Evolutionary conservation across 2,888 invertebrate species (phyloP), one percentile per base, ranked within the genome.

Genomic region (Linnaemya vulpina): DNA sequence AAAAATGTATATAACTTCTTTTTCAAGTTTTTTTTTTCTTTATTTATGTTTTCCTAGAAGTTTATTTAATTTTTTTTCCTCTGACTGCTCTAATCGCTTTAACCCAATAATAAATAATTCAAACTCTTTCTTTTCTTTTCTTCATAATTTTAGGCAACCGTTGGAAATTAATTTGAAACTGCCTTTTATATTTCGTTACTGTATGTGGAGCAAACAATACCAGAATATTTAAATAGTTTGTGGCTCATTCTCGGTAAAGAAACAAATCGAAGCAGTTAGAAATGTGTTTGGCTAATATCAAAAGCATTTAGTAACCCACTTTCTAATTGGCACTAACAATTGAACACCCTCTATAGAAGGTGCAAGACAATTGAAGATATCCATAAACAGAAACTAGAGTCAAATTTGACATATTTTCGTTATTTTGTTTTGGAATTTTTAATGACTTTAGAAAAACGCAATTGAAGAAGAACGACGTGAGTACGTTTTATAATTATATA

Each of bases 261-360:
- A 65, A 49, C 7, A 55, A 71, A 65, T 43, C 30, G 22, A 58
- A 76, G 15, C 17, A 35, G 25, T 63, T 62, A 17, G 40, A 68
- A 40, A 46, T 46, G 38, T 5, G 3, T 30, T 30, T 30, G 30
- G 30, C 5, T 30, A 30, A 43, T 22, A 55, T 15, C 30, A 40
- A 38, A 49, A 17, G 58, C 20, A 30, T 8, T 75, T 38, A 38
- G 25, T 73, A 82, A 79, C 85, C 85, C 78, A 85, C 85, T 85
- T 85, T 85, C 85, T 75, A 85, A 75, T 82, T 85, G 84, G 81
- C 81, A 85, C 46, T 63, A 73, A 68, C 55, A 62, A 55, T 76
- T 35, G 63, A 58, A 70, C 70, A 78, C 74, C 65, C 70, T 30
- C 30, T 49, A 22, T n/a, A 62, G 20, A 68, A 60, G 25, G 22